These are phyloP conservation scores for Thysanoteuthis rhombus DNA, from an alignment of 2,888 invertebrate genomes.

Conservation along the genomic window DNA sequence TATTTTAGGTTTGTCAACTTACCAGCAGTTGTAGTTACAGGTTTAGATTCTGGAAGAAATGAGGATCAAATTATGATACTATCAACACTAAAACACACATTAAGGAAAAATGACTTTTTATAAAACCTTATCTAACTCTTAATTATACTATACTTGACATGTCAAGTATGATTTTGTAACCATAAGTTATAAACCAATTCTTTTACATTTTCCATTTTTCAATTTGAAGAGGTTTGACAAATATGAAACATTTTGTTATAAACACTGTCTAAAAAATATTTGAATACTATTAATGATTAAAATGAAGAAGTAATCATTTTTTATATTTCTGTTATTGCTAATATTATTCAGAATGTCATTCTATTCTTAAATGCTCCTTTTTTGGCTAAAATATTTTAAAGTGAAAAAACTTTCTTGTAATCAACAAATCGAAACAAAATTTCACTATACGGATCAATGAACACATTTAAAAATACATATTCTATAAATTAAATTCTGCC, in stretches of 20 bases:
- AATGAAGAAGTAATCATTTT: too few species aligned
- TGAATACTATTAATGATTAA: not conserved
- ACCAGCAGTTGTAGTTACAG: constrained; percentile 24
- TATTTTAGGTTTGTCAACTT: constrained; percentile 14
- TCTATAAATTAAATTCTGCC: not conserved
- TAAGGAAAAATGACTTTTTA: not conserved
- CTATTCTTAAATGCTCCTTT: too few species aligned
- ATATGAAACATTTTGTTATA: not conserved
- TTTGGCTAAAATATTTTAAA: too few species aligned
- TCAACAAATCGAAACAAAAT: not conserved
- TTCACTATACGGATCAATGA: not conserved
- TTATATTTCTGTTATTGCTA: too few species aligned
- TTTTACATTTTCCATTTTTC: not conserved
- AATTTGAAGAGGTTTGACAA: not conserved
- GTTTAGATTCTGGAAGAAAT: constrained; percentile 21
- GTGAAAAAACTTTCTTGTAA: too few species aligned
- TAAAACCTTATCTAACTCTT: not conserved
- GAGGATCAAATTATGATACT: not conserved
- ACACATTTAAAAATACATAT: not conserved
- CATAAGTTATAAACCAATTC: not conserved
- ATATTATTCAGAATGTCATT: too few species aligned
- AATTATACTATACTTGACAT: not conserved
- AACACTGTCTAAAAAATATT: not conserved
- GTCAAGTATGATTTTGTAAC: not conserved
- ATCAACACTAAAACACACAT: not conserved